Evolutionary conservation across 2,113 vertebrate genomes (phyloP), one percentile per base, ranked within the genome.

Genomic region (Rhizomys pruinosus): DNA sequence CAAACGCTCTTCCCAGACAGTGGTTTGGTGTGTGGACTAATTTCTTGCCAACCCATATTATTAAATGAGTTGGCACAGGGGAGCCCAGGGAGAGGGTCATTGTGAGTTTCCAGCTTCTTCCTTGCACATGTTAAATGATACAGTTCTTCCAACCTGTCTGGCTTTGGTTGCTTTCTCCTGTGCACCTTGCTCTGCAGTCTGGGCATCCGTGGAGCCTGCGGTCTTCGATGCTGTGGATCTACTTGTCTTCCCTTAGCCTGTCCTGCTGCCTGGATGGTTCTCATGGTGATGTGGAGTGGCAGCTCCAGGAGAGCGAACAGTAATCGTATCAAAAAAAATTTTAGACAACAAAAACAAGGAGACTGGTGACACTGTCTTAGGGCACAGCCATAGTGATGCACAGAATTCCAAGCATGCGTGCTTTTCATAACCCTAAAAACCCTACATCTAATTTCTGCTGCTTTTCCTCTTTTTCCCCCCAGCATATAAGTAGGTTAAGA

Each of bases 401-500:
- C 73, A 17, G 5, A 64, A 12, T 77, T 92, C 57, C 19, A 37
- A 59, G 42, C 77, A 19, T 52, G 34, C 39, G 57, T 73, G 2
- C 0, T 74, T 94, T 94, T 76, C 37, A 6, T 84, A 44, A 57
- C 66, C 94, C 86, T 81, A 55, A 89, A 94, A 95, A 59, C 71
- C 66, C 82, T 81, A 25, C 1, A 4, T 88, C 32, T 79, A 77
- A 78, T 96, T 94, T 95, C 93, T 96, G 66, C 79, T 82, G 47
- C 57, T 47, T 95, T 89, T 55, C 59, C 37, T 86, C 32, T 11
- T 27, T n/a, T 44, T 16, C 2, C n/a, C 84, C 39, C 72, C 55
- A 77, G 87, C 72, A 44, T 82, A 66, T 78, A 97, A 97, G 93
- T 94, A 96, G 96, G 93, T 95, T 94, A 94, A 93, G 87, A 94